A percentile compares a stretch with the other conserved stretches of the same genome.
Conservation (phyloP, 2,888 invertebrate genomes). For the Hypselothyrea guttata region DNA sequence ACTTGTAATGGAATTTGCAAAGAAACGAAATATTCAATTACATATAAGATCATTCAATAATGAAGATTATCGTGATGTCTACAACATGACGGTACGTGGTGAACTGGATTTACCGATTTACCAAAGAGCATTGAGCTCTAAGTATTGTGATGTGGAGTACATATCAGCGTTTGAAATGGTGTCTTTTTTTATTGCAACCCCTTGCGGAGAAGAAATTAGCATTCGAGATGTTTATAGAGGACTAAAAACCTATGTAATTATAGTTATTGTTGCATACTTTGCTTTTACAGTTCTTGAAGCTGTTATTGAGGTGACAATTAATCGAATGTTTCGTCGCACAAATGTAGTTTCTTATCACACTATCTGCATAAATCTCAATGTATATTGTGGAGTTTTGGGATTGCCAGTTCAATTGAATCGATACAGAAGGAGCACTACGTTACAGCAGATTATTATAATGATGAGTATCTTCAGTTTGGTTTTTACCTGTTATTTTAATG, state of each 20-base stretch:
- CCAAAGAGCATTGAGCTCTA: neutral
- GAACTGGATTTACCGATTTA: constrained; percentile 18
- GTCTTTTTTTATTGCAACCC: constrained; percentile 27
- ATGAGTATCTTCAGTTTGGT: constrained; percentile 36
- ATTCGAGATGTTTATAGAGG: constrained; percentile 10
- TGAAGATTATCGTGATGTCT: neutral
- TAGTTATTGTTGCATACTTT: constrained; percentile 21
- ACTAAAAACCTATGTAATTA: neutral
- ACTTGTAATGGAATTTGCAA: constrained; percentile 10
- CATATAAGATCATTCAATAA: neutral
- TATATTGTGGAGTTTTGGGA: constrained; percentile 25
- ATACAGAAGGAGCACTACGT: constrained; percentile 2
- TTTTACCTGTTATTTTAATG: constrained; percentile 26
- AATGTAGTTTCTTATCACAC: neutral
- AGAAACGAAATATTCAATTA: constrained; percentile 22
- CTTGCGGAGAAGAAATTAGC: constrained; percentile 19
- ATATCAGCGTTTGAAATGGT: neutral
- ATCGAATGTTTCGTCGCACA: neutral
- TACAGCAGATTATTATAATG: constrained; percentile 21
- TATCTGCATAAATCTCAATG: constrained; percentile 17
- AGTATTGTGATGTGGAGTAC: neutral
- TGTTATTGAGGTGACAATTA: neutral
- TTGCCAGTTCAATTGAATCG: constrained; percentile 15
- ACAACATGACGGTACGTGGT: neutral
- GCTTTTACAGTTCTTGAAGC: constrained; percentile 16